These are phyloP conservation scores for Amphibalanus amphitrite DNA, from an alignment of 1,140 invertebrate genomes.

Conservation along the genomic window DNA sequence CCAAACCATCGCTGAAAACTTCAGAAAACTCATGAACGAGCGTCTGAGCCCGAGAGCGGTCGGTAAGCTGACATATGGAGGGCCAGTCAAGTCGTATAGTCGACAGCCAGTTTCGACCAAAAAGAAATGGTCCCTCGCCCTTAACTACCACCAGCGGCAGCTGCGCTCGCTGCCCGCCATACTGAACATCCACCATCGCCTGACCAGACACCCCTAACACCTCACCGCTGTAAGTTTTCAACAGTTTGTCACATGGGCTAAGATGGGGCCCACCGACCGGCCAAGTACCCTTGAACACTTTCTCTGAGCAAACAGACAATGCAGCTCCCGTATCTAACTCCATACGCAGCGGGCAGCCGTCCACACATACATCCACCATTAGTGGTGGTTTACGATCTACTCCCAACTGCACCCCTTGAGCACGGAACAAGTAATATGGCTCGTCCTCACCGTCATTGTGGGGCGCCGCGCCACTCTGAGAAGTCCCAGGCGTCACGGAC, in stretches of 20 bases:
- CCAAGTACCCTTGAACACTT: background rate
- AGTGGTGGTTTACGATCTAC: background rate
- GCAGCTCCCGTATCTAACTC: background rate
- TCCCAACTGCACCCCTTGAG: background rate
- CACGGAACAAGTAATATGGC: background rate
- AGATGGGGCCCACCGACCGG: background rate
- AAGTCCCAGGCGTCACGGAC: background rate
- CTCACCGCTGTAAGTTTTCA: background rate
- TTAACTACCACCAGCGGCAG: background rate
- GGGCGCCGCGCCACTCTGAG: no score
- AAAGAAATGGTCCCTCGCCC: background rate
- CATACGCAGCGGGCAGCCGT: background rate
- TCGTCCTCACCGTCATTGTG: background rate
- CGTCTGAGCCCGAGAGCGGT: background rate
- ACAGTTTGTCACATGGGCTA: background rate
- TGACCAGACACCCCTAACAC: background rate
- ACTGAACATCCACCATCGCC: background rate
- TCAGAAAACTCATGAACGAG: background rate
- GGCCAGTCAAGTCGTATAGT: background rate
- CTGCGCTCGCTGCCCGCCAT: background rate
- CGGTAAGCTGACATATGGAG: background rate
- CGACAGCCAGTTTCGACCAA: background rate
- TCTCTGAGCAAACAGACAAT: background rate
- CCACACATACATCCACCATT: background rate
- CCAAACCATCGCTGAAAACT: background rate